phyloP scores from a whole-genome alignment of 2,113 vertebrate species.

The Ochotona curzoniae region DNA sequence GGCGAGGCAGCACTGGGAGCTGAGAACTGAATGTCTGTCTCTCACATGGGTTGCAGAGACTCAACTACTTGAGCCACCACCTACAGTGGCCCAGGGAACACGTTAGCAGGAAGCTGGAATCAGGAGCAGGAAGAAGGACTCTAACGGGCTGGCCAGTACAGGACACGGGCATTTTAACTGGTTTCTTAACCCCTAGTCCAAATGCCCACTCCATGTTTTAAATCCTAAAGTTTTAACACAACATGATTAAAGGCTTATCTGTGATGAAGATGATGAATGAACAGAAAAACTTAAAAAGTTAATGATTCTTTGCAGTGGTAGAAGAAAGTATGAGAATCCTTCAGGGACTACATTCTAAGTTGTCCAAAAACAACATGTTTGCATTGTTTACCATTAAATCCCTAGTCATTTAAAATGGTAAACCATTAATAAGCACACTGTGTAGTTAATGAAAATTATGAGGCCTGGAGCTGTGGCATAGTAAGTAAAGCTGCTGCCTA shows the following conservation, averaged over 20 bases:
- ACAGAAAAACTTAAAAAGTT: neutral
- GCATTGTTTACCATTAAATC: neutral
- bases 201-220: neutral
- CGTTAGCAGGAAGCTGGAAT: too few relatives aligned
- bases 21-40: too few relatives aligned
- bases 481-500: too few relatives aligned
- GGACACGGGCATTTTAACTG: too few relatives aligned
- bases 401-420: neutral
- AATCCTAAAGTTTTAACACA: conserved; percentile 12
- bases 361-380: neutral
- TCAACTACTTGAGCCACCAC: too few relatives aligned
- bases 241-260: conserved; percentile 22
- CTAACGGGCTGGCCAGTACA: too few relatives aligned
- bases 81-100: too few relatives aligned
- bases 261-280: conserved; percentile 6
- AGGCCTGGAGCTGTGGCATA: too few relatives aligned
- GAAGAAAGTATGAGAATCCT: neutral
- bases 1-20: too few relatives aligned
- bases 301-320: neutral
- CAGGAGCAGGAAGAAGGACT: too few relatives aligned
- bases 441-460: neutral
- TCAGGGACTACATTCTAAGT: neutral
- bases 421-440: neutral
- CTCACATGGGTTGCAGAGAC: too few relatives aligned
- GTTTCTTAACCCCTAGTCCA: too few relatives aligned